Percentiles rank a stretch among this genome's conserved stretches.
Conservation (phyloP, 2,888 invertebrate species). For the Stratiomys singularior region DNA sequence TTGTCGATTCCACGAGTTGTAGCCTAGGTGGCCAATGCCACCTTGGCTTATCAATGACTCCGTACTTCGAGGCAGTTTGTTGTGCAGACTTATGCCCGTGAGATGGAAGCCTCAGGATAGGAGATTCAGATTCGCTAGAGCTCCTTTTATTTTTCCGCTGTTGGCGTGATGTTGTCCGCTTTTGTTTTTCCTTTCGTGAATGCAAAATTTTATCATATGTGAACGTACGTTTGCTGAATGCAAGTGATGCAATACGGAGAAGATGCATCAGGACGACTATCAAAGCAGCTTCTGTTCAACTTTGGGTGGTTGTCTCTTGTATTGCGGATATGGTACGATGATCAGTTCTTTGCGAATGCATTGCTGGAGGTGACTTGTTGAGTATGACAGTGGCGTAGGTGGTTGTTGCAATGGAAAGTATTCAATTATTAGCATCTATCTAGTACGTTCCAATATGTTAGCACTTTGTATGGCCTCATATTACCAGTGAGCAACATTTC, state of each 20-base stretch:
- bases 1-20: constrained; percentile 51
- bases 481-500: too few species aligned
- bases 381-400: neutral
- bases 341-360: neutral
- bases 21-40: constrained; percentile 51
- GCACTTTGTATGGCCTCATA: too few species aligned
- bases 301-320: constrained; percentile 33
- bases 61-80: constrained; percentile 48
- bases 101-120: neutral
- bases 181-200: constrained; percentile 4
- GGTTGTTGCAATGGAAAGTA: too few species aligned
- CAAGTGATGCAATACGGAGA: constrained; percentile 22
- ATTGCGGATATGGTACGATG: constrained; percentile 3
- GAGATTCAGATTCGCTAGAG: constrained; percentile 33
- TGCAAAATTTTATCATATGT: constrained; percentile 24
- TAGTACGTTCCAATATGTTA: too few species aligned
- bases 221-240: neutral
- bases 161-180: constrained; percentile 19
- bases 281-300: constrained; percentile 25
- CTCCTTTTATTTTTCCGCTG: constrained; percentile 48
- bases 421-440: too few species aligned
- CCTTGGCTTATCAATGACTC: constrained; percentile 50
- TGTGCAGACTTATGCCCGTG: constrained; percentile 18
- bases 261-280: constrained; percentile 1
- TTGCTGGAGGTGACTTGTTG: neutral